These are phyloP conservation scores for Myxocyprinus asiaticus DNA, from an alignment of 2,113 vertebrate species.

Conservation along the genomic window DNA sequence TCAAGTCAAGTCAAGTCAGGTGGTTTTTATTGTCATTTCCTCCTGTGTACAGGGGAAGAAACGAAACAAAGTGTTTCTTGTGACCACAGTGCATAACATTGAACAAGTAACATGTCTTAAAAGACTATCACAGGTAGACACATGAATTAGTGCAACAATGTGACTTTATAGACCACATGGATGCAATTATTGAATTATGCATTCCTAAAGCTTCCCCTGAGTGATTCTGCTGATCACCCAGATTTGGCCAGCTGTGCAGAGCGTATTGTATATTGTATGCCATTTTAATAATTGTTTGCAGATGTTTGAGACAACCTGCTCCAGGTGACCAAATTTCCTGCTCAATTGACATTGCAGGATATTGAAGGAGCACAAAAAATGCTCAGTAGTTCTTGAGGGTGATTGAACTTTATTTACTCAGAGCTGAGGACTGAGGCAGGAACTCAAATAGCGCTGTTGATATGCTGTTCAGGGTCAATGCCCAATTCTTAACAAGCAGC, in stretches of 20 bases:
- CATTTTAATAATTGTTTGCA: conserved; percentile 60
- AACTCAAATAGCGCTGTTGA: background rate
- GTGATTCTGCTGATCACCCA: background rate
- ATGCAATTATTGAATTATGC: conserved; percentile 14
- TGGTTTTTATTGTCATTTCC: no score
- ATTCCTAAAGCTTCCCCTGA: background rate
- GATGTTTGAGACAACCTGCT: conserved; percentile 53
- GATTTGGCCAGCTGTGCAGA: conserved; percentile 67
- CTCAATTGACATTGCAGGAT: background rate
- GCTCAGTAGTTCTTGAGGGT: background rate
- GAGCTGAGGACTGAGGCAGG: background rate
- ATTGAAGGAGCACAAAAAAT: background rate
- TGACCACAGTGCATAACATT: no score
- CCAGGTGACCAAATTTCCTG: background rate
- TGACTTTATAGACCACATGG: conserved; percentile 26
- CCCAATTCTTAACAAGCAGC: background rate
- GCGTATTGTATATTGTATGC: conserved; percentile 29
- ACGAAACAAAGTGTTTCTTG: no score
- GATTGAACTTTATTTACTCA: conserved; percentile 25
- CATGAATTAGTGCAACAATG: no score
- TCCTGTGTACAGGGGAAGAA: no score
- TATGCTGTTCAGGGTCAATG: background rate
- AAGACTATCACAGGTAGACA: no score
- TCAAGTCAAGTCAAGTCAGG: no score
- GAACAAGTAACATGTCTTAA: no score